Evolutionary conservation across 2,797 vertebrate species (phyloP), one percentile per base, ranked within the genome.

Genomic region (Epinephelus coioides): DNA sequence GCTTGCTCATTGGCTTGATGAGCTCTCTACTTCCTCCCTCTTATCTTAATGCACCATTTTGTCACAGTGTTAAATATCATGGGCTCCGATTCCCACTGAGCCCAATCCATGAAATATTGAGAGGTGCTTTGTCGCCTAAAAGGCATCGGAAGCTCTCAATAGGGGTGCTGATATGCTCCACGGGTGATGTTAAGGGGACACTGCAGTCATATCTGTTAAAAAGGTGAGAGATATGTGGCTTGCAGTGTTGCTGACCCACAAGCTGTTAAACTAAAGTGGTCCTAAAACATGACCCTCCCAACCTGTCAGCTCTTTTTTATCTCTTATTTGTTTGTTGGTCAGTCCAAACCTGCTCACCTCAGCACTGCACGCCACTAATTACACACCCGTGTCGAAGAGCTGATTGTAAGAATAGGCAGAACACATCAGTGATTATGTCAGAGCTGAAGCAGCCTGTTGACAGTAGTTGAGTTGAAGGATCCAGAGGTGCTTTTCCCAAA

Each of bases 91-190:
- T 91, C 73, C 73, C 68, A 68, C 73, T 11, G 61, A 81, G 79
- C 47, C 43, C 25, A 61, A 86, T 87, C 27, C 88, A 93, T 93
- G 67, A 94, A 93, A 91, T 79, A 91, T 88, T 91, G 78, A 92
- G 74, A 82, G 69, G 81, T 63, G 69, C 80, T 90, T 88, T 87
- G 83, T 88, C 77, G 85, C 69, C 51, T 86, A 82, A 88, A 83
- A 85, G 78, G 25, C 54, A 65, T 34, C 5, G 34, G 63, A 82
- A 79, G 75, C 44, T 70, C 71, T 71, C 64, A 46, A 61, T 0
- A 23, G 67, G n/a, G 59, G 10, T 14, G 21, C 27, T 10, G 53
- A 82, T 44, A 75, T 59, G 70, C 46, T 51, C 62, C 49, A 65
- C 9, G 13, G 49, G 46, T 40, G 27, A 73, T 27, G 55, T 69